These are phyloP conservation scores for Chrysaora quinquecirrha DNA, from an alignment of 30 jellyfish, hydroid and myxozoan species.

Conservation along the genomic window DNA sequence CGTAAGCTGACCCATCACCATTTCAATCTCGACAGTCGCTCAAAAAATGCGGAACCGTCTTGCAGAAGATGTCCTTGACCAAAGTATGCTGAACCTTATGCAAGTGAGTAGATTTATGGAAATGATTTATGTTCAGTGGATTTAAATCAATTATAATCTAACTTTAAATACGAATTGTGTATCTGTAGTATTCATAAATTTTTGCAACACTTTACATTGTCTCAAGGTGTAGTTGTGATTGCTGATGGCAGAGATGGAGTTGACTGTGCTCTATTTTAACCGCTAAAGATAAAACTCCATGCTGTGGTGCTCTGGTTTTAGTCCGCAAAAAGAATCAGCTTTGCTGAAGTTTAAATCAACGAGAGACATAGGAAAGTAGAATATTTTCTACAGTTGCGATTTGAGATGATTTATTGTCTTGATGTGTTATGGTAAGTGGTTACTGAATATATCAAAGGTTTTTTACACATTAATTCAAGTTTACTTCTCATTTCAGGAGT, in stretches of 20 bases:
- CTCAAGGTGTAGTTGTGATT: background rate
- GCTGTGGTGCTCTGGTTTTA: too few relatives aligned
- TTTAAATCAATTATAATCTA: too few relatives aligned
- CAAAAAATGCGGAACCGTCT: constrained; percentile 14
- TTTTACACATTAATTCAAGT: background rate
- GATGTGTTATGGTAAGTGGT: background rate
- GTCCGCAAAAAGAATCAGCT: too few relatives aligned
- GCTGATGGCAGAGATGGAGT: background rate
- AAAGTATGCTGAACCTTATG: background rate
- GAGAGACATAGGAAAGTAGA: too few relatives aligned
- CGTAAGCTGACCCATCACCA: background rate
- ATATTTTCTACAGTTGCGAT: too few relatives aligned
- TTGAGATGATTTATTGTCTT: background rate
- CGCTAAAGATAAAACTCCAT: too few relatives aligned
- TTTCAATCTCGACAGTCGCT: constrained; percentile 9
- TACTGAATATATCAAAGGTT: background rate
- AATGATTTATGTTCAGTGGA: background rate
- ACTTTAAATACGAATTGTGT: too few relatives aligned
- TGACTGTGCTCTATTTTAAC: background rate
- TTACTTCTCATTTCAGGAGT: background rate
- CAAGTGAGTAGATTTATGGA: background rate
- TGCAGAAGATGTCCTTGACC: constrained; percentile 8
- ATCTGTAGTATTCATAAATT: too few relatives aligned
- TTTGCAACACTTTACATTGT: too few relatives aligned
- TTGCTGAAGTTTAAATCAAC: too few relatives aligned